Conservation (phyloP, 2,113 vertebrate species). For the Cinclus mexicanus region DNA sequence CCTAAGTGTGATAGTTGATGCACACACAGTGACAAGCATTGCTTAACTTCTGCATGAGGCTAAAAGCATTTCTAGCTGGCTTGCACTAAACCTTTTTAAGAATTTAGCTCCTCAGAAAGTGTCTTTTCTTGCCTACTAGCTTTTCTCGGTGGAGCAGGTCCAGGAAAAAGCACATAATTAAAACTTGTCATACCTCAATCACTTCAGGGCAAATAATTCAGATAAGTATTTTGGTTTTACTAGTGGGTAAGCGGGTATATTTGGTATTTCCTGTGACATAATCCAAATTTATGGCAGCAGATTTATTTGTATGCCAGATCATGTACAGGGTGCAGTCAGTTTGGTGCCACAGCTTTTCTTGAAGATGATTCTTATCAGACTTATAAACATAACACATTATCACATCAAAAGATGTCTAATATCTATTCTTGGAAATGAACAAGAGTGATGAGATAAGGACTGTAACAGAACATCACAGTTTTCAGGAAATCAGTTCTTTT, state of each 20-base stretch:
- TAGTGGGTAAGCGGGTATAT: background rate
- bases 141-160: background rate
- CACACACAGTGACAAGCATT: background rate
- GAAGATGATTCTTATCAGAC: slow-evolving; percentile 43
- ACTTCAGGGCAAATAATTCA: slow-evolving; percentile 11
- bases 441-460: slow-evolving; percentile 32
- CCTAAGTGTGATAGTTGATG: background rate
- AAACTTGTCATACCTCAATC: background rate
- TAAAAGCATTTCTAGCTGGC: background rate
- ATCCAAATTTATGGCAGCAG: background rate
- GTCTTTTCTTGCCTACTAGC: background rate
- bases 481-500: slow-evolving; percentile 37
- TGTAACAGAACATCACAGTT: background rate
- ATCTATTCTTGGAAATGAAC: slow-evolving; percentile 45
- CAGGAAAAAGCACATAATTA: background rate
- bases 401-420: slow-evolving; percentile 37
- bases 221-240: slow-evolving; percentile 9
- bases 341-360: slow-evolving; percentile 24
- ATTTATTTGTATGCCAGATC: background rate
- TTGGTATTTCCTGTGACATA: slow-evolving; percentile 33
- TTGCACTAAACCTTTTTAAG: background rate
- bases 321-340: background rate
- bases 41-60: background rate
- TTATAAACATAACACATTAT: slow-evolving; percentile 16
- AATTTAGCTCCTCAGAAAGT: background rate